Evolutionary conservation across 1,140 invertebrate species (phyloP), one percentile per base, ranked within the genome.

Genomic region (Apocrypta bakeri): DNA sequence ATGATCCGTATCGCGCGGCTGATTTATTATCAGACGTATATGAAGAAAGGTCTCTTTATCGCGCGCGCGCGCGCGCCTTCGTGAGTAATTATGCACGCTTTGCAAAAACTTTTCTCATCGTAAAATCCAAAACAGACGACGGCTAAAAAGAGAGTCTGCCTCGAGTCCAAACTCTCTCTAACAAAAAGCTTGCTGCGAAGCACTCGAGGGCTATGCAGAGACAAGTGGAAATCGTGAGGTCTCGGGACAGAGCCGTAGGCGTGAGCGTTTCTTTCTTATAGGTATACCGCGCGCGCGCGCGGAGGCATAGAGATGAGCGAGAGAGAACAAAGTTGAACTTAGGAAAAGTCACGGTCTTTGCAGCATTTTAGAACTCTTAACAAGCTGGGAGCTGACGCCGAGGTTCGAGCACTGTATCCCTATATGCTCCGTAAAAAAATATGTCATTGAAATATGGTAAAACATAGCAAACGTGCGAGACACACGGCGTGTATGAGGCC

Each of bases 151-250:
- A n/a, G n/a, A 56, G 17, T 56, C 1, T 17, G 17, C 21, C 48
- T 1, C 37, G 37, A 48, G 42, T 4, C 42, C 3, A 56, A 56
- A 56, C 48, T 56, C 42, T 48, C 11, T 11, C 17, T 6, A 21
- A n/a, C 14, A 56, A 56, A n/a, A 56, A n/a, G 48, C 48, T 56
- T 21, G 21, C 1, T n/a, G 48, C 2, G 9, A 37, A 9, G 9
- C 33, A 37, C 33, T 37, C 33, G 33, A 48, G 48, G 48, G 48
- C 48, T 56, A n/a, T n/a, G n/a, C n/a, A n/a, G 48, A n/a, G 48
- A 56, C 48, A 27, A 56, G 66, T 40, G 37, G 29, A 63, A 73
- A 74, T 74, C 48, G 40, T 31, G 31, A 25, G 71, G 6, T 56
- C 27, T 12, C 40, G 24, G 24, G 3, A 21, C 69, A 31, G 7